Evolutionary conservation across 2,888 invertebrate species (phyloP).

Genomic region (Amphipyra berbera): DNA sequence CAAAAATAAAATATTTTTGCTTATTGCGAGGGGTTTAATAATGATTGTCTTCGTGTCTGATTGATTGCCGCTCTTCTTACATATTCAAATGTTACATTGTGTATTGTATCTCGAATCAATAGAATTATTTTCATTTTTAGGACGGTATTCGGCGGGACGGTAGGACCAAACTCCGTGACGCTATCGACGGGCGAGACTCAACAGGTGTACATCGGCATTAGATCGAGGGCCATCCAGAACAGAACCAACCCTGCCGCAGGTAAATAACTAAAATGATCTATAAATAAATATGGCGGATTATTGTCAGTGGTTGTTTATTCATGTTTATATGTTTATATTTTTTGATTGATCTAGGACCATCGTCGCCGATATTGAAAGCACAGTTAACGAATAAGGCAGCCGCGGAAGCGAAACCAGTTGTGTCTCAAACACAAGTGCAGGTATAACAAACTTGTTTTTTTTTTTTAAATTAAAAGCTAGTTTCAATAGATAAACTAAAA

Average conservation of each 20-base stretch:
- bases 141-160: conserved; percentile 94
- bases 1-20: no score
- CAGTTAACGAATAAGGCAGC: conserved; percentile 91
- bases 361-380: conserved; percentile 95
- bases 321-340: no score
- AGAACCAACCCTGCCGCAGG: conserved; percentile 72
- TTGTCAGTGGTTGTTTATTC: no score
- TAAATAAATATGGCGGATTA: neutral
- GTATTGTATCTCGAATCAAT: no score
- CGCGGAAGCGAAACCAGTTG: conserved; percentile 76
- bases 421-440: conserved; percentile 72
- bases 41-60: no score
- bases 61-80: no score
- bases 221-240: conserved; percentile 70
- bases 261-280: conserved; percentile 41
- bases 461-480: no score
- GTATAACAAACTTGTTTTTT: conserved; percentile 14
- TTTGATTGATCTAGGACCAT: conserved; percentile 84
- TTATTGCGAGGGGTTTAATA: no score
- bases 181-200: conserved; percentile 90
- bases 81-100: no score
- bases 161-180: conserved; percentile 94
- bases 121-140: conserved; percentile 74
- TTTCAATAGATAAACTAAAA: no score
- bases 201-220: conserved; percentile 89